A percentile compares a stretch with the other conserved stretches of the same genome.
phyloP scores from a whole-genome alignment of 2,888 invertebrate genomes.

The Dusona sp. region DNA sequence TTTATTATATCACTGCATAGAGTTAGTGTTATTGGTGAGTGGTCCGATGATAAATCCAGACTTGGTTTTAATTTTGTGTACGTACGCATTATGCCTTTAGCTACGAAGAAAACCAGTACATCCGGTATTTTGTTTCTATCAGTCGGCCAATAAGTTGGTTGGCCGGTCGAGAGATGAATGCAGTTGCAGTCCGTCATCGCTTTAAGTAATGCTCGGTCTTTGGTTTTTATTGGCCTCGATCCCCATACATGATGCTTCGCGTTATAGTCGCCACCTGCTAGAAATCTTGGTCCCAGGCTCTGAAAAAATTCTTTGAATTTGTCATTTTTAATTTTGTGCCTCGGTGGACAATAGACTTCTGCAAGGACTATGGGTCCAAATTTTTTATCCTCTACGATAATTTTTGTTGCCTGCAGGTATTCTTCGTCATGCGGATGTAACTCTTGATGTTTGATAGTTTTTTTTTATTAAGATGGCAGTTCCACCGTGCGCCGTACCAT shows the following conservation, averaged over 20 bases:
- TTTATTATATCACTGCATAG: constrained; percentile 14
- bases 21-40: neutral
- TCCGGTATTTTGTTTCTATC: constrained; percentile 71
- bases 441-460: too few relatives aligned
- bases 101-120: constrained; percentile 71
- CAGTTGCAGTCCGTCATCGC: constrained; percentile 27
- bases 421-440: too few relatives aligned
- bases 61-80: constrained; percentile 2
- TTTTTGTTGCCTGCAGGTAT: too few relatives aligned
- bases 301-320: constrained; percentile 66
- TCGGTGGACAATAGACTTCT: too few relatives aligned
- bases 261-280: constrained; percentile 70
- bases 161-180: constrained; percentile 57
- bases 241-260: constrained; percentile 71
- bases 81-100: constrained; percentile 59
- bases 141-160: constrained; percentile 70
- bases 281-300: constrained; percentile 63
- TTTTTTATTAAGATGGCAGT: too few relatives aligned
- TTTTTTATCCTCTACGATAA: too few relatives aligned
- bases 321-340: constrained; percentile 68
- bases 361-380: constrained; percentile 59
- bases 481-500: too few relatives aligned
- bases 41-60: neutral
- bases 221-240: constrained; percentile 65
- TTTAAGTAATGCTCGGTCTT: constrained; percentile 55